Conservation (phyloP, 1,140 invertebrate species). For the Drosophila parabipectinata region DNA sequence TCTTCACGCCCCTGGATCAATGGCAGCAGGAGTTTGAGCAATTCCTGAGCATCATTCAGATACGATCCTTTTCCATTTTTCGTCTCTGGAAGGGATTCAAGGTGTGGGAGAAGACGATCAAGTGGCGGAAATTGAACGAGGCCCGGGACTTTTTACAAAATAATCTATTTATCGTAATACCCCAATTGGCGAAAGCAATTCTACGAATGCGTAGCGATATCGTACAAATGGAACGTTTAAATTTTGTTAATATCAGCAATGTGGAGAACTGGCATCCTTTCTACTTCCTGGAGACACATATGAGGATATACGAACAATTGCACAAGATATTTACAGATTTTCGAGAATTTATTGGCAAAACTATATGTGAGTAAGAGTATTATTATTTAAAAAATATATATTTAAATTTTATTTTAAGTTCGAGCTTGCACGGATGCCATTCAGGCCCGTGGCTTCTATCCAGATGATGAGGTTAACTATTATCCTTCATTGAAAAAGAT, state of each 20-base stretch:
- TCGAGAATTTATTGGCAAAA: constrained; percentile 52
- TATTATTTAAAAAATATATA: neutral
- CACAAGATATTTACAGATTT: constrained; percentile 59
- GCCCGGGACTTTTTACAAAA: constrained; percentile 87
- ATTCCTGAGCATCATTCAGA: constrained; percentile 88
- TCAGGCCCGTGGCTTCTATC: constrained; percentile 89
- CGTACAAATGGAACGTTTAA: constrained; percentile 87
- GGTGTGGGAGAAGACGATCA: constrained; percentile 91
- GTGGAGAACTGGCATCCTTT: constrained; percentile 87
- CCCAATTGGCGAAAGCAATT: constrained; percentile 88
- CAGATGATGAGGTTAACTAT: constrained; percentile 87
- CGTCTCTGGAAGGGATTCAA: constrained; percentile 93
- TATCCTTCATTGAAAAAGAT: constrained; percentile 85
- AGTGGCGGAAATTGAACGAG: constrained; percentile 87
- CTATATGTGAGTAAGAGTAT: constrained; percentile 57
- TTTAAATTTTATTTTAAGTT: constrained; percentile 56
- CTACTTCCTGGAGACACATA: constrained; percentile 88
- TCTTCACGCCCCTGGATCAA: constrained; percentile 88
- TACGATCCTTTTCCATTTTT: constrained; percentile 89
- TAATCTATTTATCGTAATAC: constrained; percentile 90
- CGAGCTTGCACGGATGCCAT: constrained; percentile 90
- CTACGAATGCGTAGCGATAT: constrained; percentile 89
- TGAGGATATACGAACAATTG: constrained; percentile 81
- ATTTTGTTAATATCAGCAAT: constrained; percentile 85
- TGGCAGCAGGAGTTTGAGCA: constrained; percentile 90